Conservation (phyloP, 2,113 vertebrate genomes). For the Stomatorhinus ivindoensis region DNA sequence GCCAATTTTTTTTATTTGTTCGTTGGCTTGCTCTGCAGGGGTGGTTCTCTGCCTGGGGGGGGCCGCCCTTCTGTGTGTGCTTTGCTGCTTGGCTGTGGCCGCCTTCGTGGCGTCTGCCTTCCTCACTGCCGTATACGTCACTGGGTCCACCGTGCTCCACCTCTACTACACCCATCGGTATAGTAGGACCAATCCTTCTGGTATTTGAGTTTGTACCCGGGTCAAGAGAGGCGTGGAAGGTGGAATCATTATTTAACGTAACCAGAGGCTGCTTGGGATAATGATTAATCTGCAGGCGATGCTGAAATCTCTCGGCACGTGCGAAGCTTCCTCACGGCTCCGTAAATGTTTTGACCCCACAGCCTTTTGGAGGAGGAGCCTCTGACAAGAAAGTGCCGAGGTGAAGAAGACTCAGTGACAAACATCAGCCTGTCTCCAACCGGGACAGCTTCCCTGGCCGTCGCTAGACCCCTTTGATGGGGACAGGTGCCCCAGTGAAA, state of each 20-base stretch:
- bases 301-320: not conserved
- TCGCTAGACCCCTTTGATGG: not conserved
- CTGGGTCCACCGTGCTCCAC: slow-evolving; percentile 54
- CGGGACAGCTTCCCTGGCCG: too few species aligned
- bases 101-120: slow-evolving; percentile 58
- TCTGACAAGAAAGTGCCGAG: not conserved
- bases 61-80: slow-evolving; percentile 63
- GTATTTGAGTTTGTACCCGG: not conserved
- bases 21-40: slow-evolving; percentile 42
- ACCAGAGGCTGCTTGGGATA: not conserved
- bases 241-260: not conserved
- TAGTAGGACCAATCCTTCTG: not conserved
- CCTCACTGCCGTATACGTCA: slow-evolving; percentile 50
- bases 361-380: not conserved
- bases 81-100: slow-evolving; percentile 63
- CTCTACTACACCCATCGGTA: slow-evolving; percentile 51
- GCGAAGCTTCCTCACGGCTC: not conserved
- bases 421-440: not conserved
- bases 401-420: not conserved
- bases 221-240: not conserved
- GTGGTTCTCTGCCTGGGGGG: slow-evolving; percentile 65
- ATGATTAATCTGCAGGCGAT: not conserved
- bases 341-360: not conserved
- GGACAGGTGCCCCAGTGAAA: not conserved
- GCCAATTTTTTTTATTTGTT: not conserved